Percentiles rank a stretch among this genome's conserved stretches.
These are phyloP conservation scores for Heliothis peltigera DNA, from an alignment of 2,888 invertebrate genomes.

Conservation along the genomic window DNA sequence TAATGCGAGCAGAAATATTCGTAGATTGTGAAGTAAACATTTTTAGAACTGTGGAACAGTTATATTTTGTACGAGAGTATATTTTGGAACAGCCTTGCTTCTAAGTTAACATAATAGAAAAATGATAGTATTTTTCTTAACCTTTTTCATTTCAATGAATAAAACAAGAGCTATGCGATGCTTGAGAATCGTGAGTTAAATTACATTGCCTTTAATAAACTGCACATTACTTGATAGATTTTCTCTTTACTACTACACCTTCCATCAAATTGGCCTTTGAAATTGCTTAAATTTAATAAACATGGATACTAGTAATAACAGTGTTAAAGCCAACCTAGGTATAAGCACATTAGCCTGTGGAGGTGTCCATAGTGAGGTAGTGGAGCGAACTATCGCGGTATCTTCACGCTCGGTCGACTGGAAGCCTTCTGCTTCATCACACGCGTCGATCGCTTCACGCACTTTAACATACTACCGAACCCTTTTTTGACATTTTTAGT, in stretches of 20 bases:
- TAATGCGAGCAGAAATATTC: constrained; percentile 31
- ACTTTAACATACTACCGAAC: constrained; percentile 49
- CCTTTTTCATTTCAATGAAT: no score
- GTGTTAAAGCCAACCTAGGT: constrained; percentile 27
- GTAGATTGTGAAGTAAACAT: not conserved
- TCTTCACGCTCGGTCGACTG: constrained; percentile 84
- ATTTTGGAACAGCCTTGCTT: not conserved
- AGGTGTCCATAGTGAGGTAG: constrained; percentile 77
- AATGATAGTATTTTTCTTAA: no score
- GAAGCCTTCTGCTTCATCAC: constrained; percentile 85
- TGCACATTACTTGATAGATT: no score
- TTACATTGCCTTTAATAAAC: no score
- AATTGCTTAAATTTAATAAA: not conserved
- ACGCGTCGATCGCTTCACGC: constrained; percentile 71
- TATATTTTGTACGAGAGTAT: not conserved
- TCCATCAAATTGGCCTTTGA: no score
- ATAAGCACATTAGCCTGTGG: constrained; percentile 48
- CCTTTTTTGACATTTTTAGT: constrained; percentile 27
- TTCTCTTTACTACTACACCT: no score
- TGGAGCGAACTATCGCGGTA: constrained; percentile 87
- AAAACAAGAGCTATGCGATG: no score
- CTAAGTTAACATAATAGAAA: not conserved
- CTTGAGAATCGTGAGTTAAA: no score
- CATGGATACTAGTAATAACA: constrained; percentile 13
- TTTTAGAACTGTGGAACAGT: not conserved